phyloP scores from a whole-genome alignment of 2,797 vertebrate species.

The Hybognathus amarus region DNA sequence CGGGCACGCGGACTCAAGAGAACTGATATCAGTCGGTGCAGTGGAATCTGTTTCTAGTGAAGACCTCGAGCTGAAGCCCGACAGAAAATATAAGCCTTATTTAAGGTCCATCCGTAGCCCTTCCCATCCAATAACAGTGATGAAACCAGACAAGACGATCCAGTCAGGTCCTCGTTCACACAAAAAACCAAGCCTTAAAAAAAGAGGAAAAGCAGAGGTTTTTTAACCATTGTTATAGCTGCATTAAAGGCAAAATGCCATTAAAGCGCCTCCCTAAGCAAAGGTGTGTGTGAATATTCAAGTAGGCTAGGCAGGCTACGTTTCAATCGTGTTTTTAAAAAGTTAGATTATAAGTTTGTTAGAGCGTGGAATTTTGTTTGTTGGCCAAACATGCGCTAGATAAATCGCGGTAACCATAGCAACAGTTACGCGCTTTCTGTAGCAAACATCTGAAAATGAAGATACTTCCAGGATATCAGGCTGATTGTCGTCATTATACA shows the following conservation, averaged over 20 bases:
- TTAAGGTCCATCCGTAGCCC: conserved; percentile 66
- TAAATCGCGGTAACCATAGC: neutral
- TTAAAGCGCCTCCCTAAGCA: neutral
- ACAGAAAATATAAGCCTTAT: conserved; percentile 65
- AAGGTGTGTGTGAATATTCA: neutral
- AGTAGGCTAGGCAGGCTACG: too few species aligned
- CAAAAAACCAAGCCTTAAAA: conserved; percentile 38
- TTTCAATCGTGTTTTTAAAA: neutral
- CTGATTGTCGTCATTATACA: neutral
- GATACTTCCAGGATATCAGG: neutral
- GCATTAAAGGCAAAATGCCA: neutral
- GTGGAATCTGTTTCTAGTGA: neutral
- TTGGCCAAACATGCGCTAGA: neutral
- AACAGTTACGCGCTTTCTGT: neutral
- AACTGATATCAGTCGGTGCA: conserved; percentile 26
- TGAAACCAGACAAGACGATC: conserved; percentile 44
- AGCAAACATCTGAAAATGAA: neutral
- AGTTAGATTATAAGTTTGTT: neutral
- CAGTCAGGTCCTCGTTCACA: conserved; percentile 9
- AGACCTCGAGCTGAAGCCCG: conserved; percentile 54
- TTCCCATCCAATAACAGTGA: conserved; percentile 50
- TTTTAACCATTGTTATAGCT: neutral
- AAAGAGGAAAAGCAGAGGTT: neutral
- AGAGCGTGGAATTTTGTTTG: neutral
- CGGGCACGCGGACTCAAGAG: conserved; percentile 42